These are phyloP conservation scores for Tuberolachnus salignus DNA, from an alignment of 2,888 invertebrate species.

Conservation along the genomic window DNA sequence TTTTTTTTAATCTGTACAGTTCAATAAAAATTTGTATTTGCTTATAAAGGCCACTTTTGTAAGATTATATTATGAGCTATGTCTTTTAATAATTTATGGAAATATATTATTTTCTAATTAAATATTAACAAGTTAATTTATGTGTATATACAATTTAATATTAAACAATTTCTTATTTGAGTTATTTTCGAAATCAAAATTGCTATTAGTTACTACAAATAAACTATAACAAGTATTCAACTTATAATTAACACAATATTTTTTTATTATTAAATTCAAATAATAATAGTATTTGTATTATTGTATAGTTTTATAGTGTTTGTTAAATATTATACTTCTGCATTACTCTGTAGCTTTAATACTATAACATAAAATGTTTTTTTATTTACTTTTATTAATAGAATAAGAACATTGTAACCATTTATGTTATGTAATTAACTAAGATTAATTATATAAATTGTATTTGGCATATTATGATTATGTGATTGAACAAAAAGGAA, in stretches of 20 bases:
- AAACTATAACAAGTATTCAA: background rate
- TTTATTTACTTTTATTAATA: background rate
- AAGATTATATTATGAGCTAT: too few relatives aligned
- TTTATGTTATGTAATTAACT: constrained; percentile 5
- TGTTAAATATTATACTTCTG: constrained; percentile 4
- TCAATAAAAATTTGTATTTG: too few relatives aligned
- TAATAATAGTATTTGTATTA: background rate
- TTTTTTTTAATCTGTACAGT: too few relatives aligned
- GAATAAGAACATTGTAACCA: constrained; percentile 5
- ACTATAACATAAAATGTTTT: background rate
- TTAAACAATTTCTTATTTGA: background rate
- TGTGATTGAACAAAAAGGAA: constrained; percentile 21
- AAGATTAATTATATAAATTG: constrained; percentile 1
- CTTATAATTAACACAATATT: too few relatives aligned
- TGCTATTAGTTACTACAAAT: background rate
- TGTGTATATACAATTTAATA: background rate
- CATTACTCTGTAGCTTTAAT: constrained; percentile 27
- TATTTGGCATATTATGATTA: constrained; percentile 10
- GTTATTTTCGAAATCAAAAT: constrained; percentile 3
- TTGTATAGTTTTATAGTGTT: background rate
- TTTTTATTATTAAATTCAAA: too few relatives aligned
- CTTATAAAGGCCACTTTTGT: too few relatives aligned
- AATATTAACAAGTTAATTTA: too few relatives aligned
- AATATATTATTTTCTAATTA: too few relatives aligned
- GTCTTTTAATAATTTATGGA: too few relatives aligned